phyloP scores from a whole-genome alignment of 2,113 vertebrate genomes.

The Lethenteron camtschaticum region DNA sequence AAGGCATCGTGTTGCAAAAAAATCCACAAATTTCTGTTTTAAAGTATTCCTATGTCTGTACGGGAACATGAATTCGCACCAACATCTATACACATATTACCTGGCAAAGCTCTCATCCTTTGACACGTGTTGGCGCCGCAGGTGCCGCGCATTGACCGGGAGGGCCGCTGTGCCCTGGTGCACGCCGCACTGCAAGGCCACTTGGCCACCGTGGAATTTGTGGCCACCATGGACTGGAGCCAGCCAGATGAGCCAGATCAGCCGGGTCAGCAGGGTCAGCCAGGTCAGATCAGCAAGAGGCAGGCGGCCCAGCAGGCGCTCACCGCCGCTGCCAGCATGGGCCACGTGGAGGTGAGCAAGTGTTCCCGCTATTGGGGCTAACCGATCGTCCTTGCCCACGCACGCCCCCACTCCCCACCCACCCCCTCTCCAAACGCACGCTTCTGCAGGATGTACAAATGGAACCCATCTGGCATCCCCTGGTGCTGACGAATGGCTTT shows the following conservation, averaged over 20 bases:
- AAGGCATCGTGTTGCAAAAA: no score
- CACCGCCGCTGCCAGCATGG: slow-evolving; percentile 86
- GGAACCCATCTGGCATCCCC: background rate
- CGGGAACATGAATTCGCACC: no score
- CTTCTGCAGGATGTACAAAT: slow-evolving; percentile 7
- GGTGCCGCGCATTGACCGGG: slow-evolving; percentile 91
- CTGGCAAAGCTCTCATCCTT: no score
- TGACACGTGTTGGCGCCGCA: slow-evolving; percentile 11
- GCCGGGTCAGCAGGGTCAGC: slow-evolving; percentile 18
- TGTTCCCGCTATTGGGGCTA: background rate
- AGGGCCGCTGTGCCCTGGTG: slow-evolving; percentile 79
- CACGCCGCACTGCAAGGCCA: slow-evolving; percentile 83
- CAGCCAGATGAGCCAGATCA: slow-evolving; percentile 28
- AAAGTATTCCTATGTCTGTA: no score
- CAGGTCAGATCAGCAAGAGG: slow-evolving; percentile 60
- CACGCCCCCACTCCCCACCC: background rate
- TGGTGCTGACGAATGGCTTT: no score
- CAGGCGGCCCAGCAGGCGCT: slow-evolving; percentile 87
- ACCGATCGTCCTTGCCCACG: background rate
- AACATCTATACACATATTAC: no score
- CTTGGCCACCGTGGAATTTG: slow-evolving; percentile 76
- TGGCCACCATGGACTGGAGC: slow-evolving; percentile 82
- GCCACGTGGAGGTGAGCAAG: slow-evolving; percentile 58
- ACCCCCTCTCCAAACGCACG: slow-evolving; percentile 3
- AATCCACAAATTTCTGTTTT: no score